phyloP scores from a whole-genome alignment of 2,797 vertebrate genomes.

The Sebastes baramenuke region DNA sequence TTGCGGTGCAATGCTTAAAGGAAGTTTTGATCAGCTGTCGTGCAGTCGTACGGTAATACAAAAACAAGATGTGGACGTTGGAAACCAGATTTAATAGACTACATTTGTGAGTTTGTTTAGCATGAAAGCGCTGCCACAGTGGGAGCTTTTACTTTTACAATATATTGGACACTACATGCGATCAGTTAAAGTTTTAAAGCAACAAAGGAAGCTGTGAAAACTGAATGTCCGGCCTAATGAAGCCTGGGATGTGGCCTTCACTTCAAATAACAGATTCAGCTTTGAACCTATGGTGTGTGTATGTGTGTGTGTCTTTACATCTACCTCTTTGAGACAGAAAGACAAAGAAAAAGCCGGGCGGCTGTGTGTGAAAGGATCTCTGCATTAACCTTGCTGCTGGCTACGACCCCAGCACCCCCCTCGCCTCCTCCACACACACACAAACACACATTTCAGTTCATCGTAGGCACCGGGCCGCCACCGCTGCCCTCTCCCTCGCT shows the following conservation, averaged over 20 bases:
- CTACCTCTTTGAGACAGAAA: slow-evolving; percentile 45
- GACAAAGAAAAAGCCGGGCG: slow-evolving; percentile 35
- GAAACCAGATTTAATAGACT: background rate
- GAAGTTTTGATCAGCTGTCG: slow-evolving; percentile 18
- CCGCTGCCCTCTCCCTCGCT: slow-evolving; percentile 38
- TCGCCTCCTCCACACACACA: slow-evolving; percentile 1
- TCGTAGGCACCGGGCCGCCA: slow-evolving; percentile 29
- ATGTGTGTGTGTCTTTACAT: slow-evolving; percentile 25
- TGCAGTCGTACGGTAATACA: background rate
- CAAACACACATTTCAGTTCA: slow-evolving; percentile 44
- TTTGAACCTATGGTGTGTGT: slow-evolving; percentile 41
- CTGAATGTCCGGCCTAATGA: slow-evolving; percentile 36
- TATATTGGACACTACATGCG: background rate
- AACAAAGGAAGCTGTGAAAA: slow-evolving; percentile 1
- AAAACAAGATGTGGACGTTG: background rate
- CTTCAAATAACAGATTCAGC: slow-evolving; percentile 47
- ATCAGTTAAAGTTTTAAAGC: slow-evolving; percentile 24
- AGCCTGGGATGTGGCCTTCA: slow-evolving; percentile 5
- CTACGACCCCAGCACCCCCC: slow-evolving; percentile 46
- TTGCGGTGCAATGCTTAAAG: background rate
- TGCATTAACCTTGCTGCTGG: slow-evolving; percentile 77
- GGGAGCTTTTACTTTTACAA: background rate
- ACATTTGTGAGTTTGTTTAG: slow-evolving; percentile 13
- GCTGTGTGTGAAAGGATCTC: slow-evolving; percentile 50
- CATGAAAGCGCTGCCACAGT: slow-evolving; percentile 15